These are phyloP conservation scores for Habrosyne pyritoides DNA, from an alignment of 2,888 invertebrate genomes.

Conservation along the genomic window DNA sequence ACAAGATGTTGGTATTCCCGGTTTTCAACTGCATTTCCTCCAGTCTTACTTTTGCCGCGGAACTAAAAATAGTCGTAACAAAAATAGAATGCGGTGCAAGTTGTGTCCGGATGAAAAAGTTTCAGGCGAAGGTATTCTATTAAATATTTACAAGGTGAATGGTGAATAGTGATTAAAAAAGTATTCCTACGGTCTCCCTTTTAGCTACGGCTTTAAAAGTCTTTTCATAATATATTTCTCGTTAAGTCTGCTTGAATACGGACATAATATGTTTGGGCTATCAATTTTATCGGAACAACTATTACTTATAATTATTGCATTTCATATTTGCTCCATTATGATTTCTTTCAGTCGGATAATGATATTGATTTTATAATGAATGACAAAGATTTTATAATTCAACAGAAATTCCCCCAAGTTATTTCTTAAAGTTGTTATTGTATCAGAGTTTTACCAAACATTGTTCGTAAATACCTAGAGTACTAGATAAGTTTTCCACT, in stretches of 20 bases:
- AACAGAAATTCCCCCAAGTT: not conserved
- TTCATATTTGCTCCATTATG: too few species aligned
- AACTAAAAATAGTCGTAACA: not conserved
- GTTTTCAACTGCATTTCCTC: not conserved
- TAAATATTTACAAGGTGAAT: conserved; percentile 2
- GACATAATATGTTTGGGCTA: not conserved
- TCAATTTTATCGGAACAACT: not conserved
- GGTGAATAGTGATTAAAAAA: not conserved
- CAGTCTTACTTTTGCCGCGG: not conserved
- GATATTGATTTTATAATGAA: too few species aligned
- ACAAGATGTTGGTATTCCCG: not conserved
- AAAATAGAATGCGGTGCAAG: conserved; percentile 1
- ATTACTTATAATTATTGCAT: not conserved
- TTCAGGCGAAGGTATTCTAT: conserved; percentile 1
- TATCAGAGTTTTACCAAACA: not conserved
- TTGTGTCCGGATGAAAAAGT: not conserved
- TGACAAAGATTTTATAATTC: not conserved
- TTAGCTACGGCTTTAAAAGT: not conserved
- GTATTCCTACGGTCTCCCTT: not conserved
- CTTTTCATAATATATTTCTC: not conserved
- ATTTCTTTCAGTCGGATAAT: too few species aligned
- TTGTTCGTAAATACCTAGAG: conserved; percentile 1
- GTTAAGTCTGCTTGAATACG: not conserved
- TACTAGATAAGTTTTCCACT: conserved; percentile 6
- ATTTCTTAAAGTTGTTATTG: not conserved